These are phyloP conservation scores for Rallus crepitans DNA, from an alignment of 2,797 vertebrate genomes.

Conservation along the genomic window DNA sequence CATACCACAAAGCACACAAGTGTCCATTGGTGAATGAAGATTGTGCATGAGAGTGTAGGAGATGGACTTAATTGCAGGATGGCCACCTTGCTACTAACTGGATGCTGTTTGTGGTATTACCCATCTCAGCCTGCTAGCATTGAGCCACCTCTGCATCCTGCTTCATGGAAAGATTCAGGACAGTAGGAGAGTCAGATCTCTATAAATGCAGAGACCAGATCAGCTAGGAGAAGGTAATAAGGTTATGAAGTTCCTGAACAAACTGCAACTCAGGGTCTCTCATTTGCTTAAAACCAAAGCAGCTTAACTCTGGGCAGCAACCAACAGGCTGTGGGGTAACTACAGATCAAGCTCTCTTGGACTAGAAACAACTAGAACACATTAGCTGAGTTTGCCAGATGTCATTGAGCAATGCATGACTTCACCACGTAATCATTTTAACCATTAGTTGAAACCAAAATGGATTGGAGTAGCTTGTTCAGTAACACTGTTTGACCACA, in stretches of 20 bases:
- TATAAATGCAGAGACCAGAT: background rate
- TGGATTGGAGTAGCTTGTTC: background rate
- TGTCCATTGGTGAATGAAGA: background rate
- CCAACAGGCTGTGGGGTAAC: background rate
- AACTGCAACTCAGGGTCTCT: background rate
- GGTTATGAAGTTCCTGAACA: background rate
- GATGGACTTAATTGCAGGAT: background rate
- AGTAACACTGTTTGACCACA: background rate
- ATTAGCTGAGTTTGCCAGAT: background rate
- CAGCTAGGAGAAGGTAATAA: background rate
- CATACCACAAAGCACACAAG: background rate
- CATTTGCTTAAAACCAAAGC: background rate
- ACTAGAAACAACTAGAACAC: conserved; percentile 10
- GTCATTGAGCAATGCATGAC: background rate
- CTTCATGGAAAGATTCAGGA: background rate
- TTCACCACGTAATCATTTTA: background rate
- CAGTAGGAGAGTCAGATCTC: background rate
- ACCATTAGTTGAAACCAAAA: background rate
- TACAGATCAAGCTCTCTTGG: conserved; percentile 24
- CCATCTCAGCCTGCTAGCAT: background rate
- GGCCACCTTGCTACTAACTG: background rate
- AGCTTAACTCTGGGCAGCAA: background rate
- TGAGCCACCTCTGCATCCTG: background rate
- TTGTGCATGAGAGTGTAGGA: background rate
- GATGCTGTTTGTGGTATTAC: background rate